phyloP scores from a whole-genome alignment of 2,113 vertebrate genomes.

The Asarcornis scutulata region DNA sequence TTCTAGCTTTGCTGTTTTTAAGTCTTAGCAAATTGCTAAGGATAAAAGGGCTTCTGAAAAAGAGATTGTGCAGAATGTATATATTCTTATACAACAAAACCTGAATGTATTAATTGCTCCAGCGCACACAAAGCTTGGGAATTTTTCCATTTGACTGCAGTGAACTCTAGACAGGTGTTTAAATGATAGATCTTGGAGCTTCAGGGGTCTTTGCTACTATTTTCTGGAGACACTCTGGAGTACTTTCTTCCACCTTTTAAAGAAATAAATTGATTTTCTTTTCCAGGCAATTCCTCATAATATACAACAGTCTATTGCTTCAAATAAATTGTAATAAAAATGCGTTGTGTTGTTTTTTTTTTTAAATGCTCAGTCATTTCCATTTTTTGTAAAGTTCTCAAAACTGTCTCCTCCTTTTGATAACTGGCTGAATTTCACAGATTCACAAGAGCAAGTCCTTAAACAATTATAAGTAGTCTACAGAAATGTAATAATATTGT shows the following conservation, averaged over 20 bases:
- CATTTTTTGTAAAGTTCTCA: neutral
- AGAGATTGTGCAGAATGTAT: neutral
- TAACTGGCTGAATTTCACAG: neutral
- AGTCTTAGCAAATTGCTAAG: neutral
- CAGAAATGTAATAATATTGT: neutral
- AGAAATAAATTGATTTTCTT: neutral
- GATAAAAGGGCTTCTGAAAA: neutral
- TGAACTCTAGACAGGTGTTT: neutral
- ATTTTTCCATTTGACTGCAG: neutral
- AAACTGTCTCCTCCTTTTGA: neutral
- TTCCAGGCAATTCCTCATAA: conserved; percentile 59
- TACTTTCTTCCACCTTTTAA: neutral
- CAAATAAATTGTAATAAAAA: conserved; percentile 70
- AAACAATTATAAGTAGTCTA: neutral
- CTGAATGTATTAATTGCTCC: neutral
- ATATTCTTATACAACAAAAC: neutral
- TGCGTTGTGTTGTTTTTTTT: neutral
- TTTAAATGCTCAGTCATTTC: neutral
- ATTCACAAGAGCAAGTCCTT: neutral
- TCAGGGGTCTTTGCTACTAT: neutral
- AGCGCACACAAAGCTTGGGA: neutral
- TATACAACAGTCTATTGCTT: conserved; percentile 28
- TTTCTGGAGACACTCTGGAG: neutral
- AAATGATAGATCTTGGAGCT: neutral
- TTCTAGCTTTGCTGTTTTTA: neutral